A percentile compares a stretch with the other conserved stretches of the same genome.
These are phyloP conservation scores for Caiman crocodilus DNA, from an alignment of 2,797 vertebrate species.

Conservation along the genomic window DNA sequence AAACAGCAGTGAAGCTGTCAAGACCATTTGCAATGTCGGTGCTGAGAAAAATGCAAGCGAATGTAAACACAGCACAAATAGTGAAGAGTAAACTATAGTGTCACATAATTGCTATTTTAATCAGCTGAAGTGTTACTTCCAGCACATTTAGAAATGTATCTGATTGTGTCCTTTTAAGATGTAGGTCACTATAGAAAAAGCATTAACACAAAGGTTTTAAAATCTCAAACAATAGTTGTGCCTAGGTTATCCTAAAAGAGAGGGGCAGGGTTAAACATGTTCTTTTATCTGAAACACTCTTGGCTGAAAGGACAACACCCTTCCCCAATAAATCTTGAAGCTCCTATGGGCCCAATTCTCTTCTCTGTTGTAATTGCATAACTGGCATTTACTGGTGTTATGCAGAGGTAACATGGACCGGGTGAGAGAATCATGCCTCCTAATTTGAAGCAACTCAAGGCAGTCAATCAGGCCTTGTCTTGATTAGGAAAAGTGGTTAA, in stretches of 20 bases:
- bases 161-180: not conserved
- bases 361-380: rapidly evolving
- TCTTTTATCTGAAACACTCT: not conserved
- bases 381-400: not conserved
- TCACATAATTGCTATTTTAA: not conserved
- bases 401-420: not conserved
- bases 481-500: not conserved
- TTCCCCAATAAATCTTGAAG: not conserved
- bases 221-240: not conserved
- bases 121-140: not conserved
- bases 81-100: not conserved
- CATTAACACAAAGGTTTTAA: not conserved
- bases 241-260: not conserved
- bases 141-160: not conserved
- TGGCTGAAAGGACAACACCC: not conserved
- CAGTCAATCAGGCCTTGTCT: not conserved
- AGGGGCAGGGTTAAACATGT: not conserved
- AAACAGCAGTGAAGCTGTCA: rapidly evolving
- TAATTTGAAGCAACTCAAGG: not conserved
- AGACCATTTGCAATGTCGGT: not conserved
- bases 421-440: not conserved
- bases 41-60: not conserved
- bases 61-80: not conserved
- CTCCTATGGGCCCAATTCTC: not conserved
- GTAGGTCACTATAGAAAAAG: not conserved